These are phyloP conservation scores for Tachysurus vachellii DNA, from an alignment of 2,113 vertebrate genomes.

Conservation along the genomic window DNA sequence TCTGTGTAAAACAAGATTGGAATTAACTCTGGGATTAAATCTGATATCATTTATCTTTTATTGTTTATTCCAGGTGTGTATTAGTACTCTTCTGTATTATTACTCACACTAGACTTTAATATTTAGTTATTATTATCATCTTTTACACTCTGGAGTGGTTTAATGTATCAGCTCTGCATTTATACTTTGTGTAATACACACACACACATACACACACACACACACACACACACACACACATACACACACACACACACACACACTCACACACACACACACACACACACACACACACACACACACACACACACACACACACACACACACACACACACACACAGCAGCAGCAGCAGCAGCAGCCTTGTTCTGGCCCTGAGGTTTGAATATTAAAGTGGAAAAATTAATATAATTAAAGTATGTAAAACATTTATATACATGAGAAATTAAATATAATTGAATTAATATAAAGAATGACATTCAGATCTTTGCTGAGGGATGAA, in stretches of 20 bases:
- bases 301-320: constrained; percentile 18
- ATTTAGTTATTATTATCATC: not conserved
- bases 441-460: not conserved
- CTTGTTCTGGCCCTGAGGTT: constrained; percentile 11
- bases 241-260: no score
- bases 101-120: not conserved
- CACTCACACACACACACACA: not conserved
- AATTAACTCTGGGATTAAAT: not conserved
- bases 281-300: constrained; percentile 9
- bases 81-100: not conserved
- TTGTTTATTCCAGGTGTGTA: not conserved
- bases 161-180: not conserved
- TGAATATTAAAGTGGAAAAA: not conserved
- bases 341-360: not conserved
- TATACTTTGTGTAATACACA: not conserved
- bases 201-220: not conserved
- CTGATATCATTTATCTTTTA: not conserved
- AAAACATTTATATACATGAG: not conserved
- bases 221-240: not conserved
- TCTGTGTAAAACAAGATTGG: not conserved
- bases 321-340: constrained; percentile 9
- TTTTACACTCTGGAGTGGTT: not conserved
- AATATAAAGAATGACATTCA: not conserved
- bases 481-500: not conserved
- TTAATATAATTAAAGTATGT: no score